Base-by-base conservation (phyloP, 2,888 invertebrate genomes). In the Pseudeuparius sepicola region DNA sequence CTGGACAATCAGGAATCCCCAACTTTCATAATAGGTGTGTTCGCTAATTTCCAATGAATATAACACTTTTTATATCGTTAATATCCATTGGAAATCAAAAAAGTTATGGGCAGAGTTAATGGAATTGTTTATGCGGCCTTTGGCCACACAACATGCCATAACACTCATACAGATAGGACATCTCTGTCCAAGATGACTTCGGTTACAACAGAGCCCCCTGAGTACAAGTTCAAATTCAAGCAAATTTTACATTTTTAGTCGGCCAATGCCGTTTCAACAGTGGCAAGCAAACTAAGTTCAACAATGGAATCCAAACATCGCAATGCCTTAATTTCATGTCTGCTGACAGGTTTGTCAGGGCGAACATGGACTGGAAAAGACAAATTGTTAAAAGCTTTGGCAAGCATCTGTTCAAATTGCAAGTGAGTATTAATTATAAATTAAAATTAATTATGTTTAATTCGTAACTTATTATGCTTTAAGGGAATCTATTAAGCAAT, bases 331-430 rank as follows among this genome's bases (percentile, higher is more conserved):
- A 62, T 87, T 1, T 68, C 71, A 12, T 72, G 84, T 34, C 59
- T 63, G 32, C 59, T 85, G 2, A 70, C 69, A 29, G 83, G 82
- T 1, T 65, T 85, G 20, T 73, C 76, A 45, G 90, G 92, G 12
- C 73, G 90, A 56, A 88, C 87, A 0, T 93, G 89, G 75, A 77
- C 78, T 46, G 92, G 92, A n/a, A 93, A 93, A 59, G 81, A 88
- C 44, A 72, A 80, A 43, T 62, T 92, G 16, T 58, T 90, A 9
- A 73, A 78, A 46, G 89, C 90, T 0, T 56, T 90, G 4, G 77
- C 86, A 1, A 77, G 77, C 11, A 65, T 88, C 13, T 83, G 71
- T 47, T 65, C 64, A 31, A 70, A 67, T 46, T 75, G 83, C 73
- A 68, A 71, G 82, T 75, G 61, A 70, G 75, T 73, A 16, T 13